Evolutionary conservation across 1,140 invertebrate species (phyloP), one percentile per base, ranked within the genome.

Genomic region (Aphelinus atriplicis): DNA sequence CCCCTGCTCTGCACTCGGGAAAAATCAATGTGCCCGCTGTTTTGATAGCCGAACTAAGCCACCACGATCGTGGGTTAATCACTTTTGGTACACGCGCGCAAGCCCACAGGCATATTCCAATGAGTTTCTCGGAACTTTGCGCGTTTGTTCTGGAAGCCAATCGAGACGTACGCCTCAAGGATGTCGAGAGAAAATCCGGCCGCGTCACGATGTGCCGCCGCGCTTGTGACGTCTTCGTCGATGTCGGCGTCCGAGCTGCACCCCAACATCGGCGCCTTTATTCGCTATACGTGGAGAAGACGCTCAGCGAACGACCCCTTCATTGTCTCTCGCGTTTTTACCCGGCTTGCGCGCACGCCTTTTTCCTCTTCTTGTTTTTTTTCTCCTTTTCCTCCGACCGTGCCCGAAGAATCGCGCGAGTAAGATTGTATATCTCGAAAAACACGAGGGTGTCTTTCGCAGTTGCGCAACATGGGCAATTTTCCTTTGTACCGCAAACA

Each of bases 201-300:
- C 43, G 43, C 50, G 42, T 51, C 5, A 26, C 42, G 4, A 26
- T 26, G 61, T 50, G 50, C 42, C 26, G 42, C 47, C 7, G 53
- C 58, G 51, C 7, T 10, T 62, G 42, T 55, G 26, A 61, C 46
- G 67, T 51, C 57, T 48, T 46, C 60, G 7, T 47, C 43, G 0
- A 53, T n/a, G 42, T 55, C 51, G 43, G 26, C 26, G 26, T 26
- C 26, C 26, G 47, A 68, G 56, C 9, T 57, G 26, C 47, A 68
- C 26, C 66, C 63, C 58, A 68, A 58, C 46, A 58, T 68, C 58
- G 46, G 45, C 7, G 42, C 43, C n/a, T 67, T 67, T 56, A 67
- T 66, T 7, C 50, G 7, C 3, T 53, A 7, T 43, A 26, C 26
- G 26, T 26, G 26, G 26, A 26, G 26, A 26, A 26, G 26, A 26